A percentile compares a stretch with the other conserved stretches of the same genome.
Conservation (phyloP, 2,797 vertebrate species). For the Sebastes taczanowskii region DNA sequence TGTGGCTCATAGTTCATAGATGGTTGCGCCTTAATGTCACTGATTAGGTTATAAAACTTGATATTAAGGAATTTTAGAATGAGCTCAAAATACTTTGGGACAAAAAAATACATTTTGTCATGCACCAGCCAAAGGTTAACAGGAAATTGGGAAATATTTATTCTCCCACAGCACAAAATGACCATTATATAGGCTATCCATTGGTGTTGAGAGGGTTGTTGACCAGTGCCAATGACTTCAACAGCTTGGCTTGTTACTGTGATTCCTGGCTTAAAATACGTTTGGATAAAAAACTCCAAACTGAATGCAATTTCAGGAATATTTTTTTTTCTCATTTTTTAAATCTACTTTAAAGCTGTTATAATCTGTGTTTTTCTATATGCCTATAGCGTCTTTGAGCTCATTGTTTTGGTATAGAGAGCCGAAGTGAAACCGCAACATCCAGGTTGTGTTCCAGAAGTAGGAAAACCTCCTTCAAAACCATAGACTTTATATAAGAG, state of each 20-base stretch:
- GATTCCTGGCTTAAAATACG: neutral
- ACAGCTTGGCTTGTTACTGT: too few relatives aligned
- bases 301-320: neutral
- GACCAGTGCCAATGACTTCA: neutral
- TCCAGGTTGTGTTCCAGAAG: neutral
- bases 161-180: neutral
- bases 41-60: neutral
- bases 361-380: neutral
- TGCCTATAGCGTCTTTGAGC: neutral
- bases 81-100: neutral
- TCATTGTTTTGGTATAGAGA: neutral
- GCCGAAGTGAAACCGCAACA: neutral
- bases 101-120: neutral
- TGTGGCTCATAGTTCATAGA: slow-evolving; percentile 32
- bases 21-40: slow-evolving; percentile 36
- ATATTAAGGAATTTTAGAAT: neutral
- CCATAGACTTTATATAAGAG: too few relatives aligned
- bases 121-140: neutral
- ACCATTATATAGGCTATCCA: neutral
- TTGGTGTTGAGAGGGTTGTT: neutral
- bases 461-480: neutral
- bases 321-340: neutral
- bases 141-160: neutral
- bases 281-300: neutral
- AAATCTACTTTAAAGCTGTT: neutral